Conservation (phyloP, 2,113 vertebrate species). For the Cryptomyrus ogoouensis region DNA sequence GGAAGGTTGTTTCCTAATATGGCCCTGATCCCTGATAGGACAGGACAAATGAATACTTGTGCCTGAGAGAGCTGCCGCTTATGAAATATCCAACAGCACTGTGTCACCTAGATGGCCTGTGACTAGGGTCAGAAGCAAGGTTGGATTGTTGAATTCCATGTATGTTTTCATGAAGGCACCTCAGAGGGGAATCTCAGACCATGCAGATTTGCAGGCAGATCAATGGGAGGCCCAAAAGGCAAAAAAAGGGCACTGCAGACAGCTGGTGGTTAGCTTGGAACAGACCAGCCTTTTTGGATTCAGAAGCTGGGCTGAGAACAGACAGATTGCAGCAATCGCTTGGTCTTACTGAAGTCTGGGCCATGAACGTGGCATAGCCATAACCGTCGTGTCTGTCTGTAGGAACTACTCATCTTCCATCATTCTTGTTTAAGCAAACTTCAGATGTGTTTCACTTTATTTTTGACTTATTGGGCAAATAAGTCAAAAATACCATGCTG, state of each 20-base stretch:
- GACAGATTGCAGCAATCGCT: conserved; percentile 29
- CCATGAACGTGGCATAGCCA: neutral
- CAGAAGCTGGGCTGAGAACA: neutral
- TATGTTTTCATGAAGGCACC: neutral
- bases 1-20: neutral
- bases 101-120: neutral
- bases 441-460: neutral
- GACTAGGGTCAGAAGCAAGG: neutral
- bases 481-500: too few relatives aligned
- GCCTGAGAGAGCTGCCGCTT: neutral
- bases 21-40: neutral
- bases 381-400: neutral
- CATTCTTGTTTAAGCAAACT: neutral
- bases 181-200: neutral
- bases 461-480: neutral
- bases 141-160: neutral
- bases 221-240: neutral
- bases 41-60: neutral
- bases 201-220: conserved; percentile 7
- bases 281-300: conserved; percentile 7
- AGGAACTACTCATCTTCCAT: neutral
- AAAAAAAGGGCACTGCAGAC: neutral
- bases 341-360: conserved; percentile 16
- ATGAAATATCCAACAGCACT: neutral
- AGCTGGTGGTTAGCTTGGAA: conserved; percentile 18